phyloP scores from a whole-genome alignment of 2,888 invertebrate species.

The Xestia c-nigrum region DNA sequence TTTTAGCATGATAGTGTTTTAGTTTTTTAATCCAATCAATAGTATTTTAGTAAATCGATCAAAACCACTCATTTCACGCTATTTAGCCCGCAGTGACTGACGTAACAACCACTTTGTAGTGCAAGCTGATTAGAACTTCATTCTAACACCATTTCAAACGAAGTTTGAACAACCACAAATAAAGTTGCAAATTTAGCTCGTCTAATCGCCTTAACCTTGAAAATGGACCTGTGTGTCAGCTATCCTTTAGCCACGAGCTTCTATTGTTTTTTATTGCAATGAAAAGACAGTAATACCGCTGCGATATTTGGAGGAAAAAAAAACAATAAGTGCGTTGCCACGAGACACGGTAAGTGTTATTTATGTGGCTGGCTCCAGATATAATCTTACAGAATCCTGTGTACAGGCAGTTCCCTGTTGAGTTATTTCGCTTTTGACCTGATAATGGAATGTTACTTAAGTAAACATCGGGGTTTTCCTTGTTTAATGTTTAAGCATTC shows the following conservation, averaged over 20 bases:
- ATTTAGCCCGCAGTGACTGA: too few relatives aligned
- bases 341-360: slow-evolving; percentile 65
- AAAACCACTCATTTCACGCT: too few relatives aligned
- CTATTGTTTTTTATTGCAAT: background rate
- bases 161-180: too few relatives aligned
- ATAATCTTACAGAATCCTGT: slow-evolving; percentile 67
- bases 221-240: background rate
- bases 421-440: slow-evolving; percentile 67
- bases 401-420: slow-evolving; percentile 60
- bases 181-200: too few relatives aligned
- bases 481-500: slow-evolving; percentile 29
- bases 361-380: slow-evolving; percentile 66
- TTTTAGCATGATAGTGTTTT: too few relatives aligned
- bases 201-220: background rate
- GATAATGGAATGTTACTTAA: slow-evolving; percentile 57
- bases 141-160: too few relatives aligned
- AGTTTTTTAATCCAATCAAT: too few relatives aligned
- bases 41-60: too few relatives aligned
- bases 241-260: background rate
- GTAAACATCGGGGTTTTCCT: slow-evolving; percentile 52
- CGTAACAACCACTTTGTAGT: too few relatives aligned
- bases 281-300: slow-evolving; percentile 11
- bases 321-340: slow-evolving; percentile 62
- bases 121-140: too few relatives aligned
- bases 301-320: slow-evolving; percentile 57